Conservation (phyloP, 2,113 vertebrate genomes). For the Jaculus jaculus region DNA sequence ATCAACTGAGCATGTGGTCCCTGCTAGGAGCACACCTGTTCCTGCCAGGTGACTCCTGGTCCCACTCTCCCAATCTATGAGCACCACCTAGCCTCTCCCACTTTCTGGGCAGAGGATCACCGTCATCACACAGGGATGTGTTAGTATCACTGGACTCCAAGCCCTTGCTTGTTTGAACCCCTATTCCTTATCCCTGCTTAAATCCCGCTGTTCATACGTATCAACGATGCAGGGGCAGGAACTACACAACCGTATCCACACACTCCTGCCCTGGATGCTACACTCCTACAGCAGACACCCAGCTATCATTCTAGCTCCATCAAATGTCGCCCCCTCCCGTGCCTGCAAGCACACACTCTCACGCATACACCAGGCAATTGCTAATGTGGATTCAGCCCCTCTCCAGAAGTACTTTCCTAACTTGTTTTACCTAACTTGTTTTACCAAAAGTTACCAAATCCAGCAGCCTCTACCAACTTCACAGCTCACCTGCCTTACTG, state of each 20-base stretch:
- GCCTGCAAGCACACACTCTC: neutral
- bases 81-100: neutral
- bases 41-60: neutral
- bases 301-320: neutral
- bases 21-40: neutral
- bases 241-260: neutral
- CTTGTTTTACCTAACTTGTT: neutral
- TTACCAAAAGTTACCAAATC: neutral
- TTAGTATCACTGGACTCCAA: neutral
- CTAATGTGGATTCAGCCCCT: neutral
- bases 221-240: neutral
- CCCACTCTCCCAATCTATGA: too few relatives aligned
- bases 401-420: neutral
- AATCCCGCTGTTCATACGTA: neutral
- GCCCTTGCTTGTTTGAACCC: neutral
- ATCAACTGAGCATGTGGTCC: neutral
- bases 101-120: neutral
- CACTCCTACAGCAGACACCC: neutral
- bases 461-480: neutral
- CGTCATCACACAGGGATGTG: neutral
- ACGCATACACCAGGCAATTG: neutral
- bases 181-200: neutral
- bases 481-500: neutral
- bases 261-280: neutral
- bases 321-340: too few relatives aligned